Base-by-base conservation (phyloP, 2,797 vertebrate genomes). In the Acrocephalus scirpaceus region DNA sequence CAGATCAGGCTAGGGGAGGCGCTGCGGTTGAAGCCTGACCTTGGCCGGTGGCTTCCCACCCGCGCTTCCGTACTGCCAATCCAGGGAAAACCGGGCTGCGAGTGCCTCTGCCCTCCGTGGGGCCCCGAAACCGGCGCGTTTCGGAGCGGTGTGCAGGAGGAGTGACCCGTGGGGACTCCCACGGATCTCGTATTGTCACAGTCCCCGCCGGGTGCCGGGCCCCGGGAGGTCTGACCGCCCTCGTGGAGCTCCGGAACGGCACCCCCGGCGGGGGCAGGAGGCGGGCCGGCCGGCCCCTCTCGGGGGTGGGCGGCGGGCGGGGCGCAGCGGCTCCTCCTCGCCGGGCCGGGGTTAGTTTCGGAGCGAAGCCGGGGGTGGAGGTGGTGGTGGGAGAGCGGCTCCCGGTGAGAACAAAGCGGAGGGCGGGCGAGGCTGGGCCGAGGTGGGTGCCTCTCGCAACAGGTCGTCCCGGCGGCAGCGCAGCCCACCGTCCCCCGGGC, bases 231-330 rank as follows among this genome's bases (percentile, higher is more conserved):
- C 50, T 2, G 64, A 13, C 20, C 29, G 11, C 34, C 19, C 7
- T 5, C 10, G 5, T 1, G 12, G n/a, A 10, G 25, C 18, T 65
- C 40, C 23, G 34, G 13, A 27, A 32, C 7, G 12, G 34, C 48
- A 14, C 5, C 23, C 4, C 1, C 5, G 10, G 45, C 48, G 42
- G 32, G 13, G 27, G 44, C 6, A 61, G 71, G 69, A 54, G 91
- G 69, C 69, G 86, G 92, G 67, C 48, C 73, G 92, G 67, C 48
- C 73, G 61, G 88, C 91, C 82, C 90, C 86, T 88, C 87, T 94
- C 66, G 71, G 83, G 75, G 96, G 95, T 86, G 93, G 95, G 93
- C 79, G 78, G 85, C 80, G 44, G 93, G 95, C 93, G 87, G 88
- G 78, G 85, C 93, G 85, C 58, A 8, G 58, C 67, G 81, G 93